A percentile compares a stretch with the other conserved stretches of the same genome.
Conservation (phyloP, 1,140 invertebrate genomes). For the Cylas formicarius region DNA sequence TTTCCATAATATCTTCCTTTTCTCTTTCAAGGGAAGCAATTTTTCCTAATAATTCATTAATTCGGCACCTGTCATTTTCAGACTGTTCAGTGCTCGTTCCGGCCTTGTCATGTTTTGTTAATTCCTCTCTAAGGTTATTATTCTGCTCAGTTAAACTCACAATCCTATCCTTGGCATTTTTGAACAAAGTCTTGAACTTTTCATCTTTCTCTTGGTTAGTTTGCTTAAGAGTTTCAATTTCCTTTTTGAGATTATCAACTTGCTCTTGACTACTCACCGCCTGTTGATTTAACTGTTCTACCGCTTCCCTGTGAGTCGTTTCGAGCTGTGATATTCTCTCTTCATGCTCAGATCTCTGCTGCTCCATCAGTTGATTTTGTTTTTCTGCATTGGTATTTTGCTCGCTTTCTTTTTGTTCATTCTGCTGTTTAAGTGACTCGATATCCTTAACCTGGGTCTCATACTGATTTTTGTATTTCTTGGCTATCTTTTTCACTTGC, state of each 20-base stretch:
- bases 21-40: constrained; percentile 51
- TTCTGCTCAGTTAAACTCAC: constrained; percentile 61
- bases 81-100: constrained; percentile 37
- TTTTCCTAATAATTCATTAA: constrained; percentile 26
- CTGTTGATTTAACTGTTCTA: constrained; percentile 58
- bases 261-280: constrained; percentile 50
- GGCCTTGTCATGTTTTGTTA: constrained; percentile 50
- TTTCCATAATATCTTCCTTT: constrained; percentile 56
- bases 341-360: constrained; percentile 47
- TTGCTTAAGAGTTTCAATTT: constrained; percentile 61
- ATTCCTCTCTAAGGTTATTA: constrained; percentile 48
- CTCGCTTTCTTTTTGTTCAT: constrained; percentile 37
- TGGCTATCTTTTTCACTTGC: constrained; percentile 83
- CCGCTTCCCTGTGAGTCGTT: constrained; percentile 43
- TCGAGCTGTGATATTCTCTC: constrained; percentile 42
- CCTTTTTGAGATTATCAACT: constrained; percentile 59
- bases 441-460: constrained; percentile 61
- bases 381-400: constrained; percentile 33
- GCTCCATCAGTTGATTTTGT: constrained; percentile 45
- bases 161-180: constrained; percentile 64
- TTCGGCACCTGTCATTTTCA: constrained; percentile 10
- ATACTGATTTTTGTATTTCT: constrained; percentile 84
- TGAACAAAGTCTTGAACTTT: constrained; percentile 63
- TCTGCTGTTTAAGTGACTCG: constrained; percentile 49
- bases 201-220: constrained; percentile 61